Evolutionary conservation across 2,113 vertebrate genomes (phyloP).

Genomic region (Pipa parva): DNA sequence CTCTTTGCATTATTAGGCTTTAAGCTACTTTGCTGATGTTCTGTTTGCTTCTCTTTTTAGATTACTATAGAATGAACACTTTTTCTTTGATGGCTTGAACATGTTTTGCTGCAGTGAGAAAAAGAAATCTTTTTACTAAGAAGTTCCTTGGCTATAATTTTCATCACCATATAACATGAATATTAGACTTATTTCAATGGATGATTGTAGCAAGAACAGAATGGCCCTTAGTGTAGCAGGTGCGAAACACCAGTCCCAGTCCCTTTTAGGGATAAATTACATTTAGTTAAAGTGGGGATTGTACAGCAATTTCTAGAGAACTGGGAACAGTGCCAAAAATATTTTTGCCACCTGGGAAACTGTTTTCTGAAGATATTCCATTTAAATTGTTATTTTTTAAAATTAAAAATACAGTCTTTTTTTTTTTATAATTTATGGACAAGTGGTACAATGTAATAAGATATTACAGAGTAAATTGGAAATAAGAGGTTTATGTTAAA

Average conservation of each 20-base stretch:
- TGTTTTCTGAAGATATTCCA: not conserved
- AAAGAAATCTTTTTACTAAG: slow-evolving; percentile 15
- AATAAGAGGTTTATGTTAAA: too few relatives aligned
- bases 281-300: not conserved
- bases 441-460: too few relatives aligned
- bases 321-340: not conserved
- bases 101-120: not conserved
- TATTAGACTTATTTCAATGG: not conserved
- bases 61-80: slow-evolving; percentile 22
- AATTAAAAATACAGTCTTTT: not conserved
- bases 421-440: too few relatives aligned
- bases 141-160: slow-evolving; percentile 2
- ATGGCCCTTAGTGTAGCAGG: not conserved
- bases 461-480: too few relatives aligned
- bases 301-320: not conserved
- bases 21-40: slow-evolving; percentile 33
- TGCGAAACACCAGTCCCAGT: not conserved
- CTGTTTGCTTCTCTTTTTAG: slow-evolving; percentile 36
- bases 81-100: slow-evolving; percentile 28
- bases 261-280: not conserved
- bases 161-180: not conserved
- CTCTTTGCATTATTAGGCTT: slow-evolving; percentile 34
- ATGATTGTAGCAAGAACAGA: not conserved
- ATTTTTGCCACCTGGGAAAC: not conserved
- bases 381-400: not conserved